These are phyloP conservation scores for Megalops atlanticus DNA, from an alignment of 2,113 vertebrate genomes.

Conservation along the genomic window DNA sequence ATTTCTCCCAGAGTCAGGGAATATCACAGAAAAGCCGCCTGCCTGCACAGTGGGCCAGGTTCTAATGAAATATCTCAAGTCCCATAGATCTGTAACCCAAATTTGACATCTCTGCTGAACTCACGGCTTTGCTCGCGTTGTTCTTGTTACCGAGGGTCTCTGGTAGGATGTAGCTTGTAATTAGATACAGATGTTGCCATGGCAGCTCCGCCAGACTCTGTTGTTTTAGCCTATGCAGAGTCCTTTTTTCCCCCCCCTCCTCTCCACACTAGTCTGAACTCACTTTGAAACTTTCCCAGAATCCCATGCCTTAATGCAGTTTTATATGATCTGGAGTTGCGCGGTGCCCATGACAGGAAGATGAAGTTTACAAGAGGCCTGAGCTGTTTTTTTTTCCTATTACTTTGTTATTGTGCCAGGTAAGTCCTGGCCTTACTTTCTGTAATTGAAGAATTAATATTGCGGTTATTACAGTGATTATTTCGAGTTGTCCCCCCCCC, in stretches of 20 bases:
- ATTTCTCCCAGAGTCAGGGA: conserved; percentile 12
- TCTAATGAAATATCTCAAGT: conserved; percentile 73
- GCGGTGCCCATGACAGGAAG: conserved; percentile 40
- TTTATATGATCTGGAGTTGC: conserved; percentile 65
- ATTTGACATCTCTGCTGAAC: conserved; percentile 81
- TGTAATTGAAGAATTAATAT: conserved; percentile 44
- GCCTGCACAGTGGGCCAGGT: conserved; percentile 36
- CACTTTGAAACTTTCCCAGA: conserved; percentile 85
- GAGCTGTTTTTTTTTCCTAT: conserved; percentile 15
- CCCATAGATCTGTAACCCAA: conserved; percentile 69
- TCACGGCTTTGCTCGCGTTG: conserved; percentile 69
- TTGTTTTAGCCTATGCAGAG: conserved; percentile 86
- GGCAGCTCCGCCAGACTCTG: conserved; percentile 77
- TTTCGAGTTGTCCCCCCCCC: conserved; percentile 27
- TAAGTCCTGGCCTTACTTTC: conserved; percentile 28
- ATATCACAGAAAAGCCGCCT: conserved; percentile 27
- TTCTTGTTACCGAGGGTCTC: conserved; percentile 77
- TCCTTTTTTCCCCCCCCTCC: conserved; percentile 59
- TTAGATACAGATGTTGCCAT: conserved; percentile 83
- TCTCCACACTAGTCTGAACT: conserved; percentile 82
- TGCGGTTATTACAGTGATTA: conserved; percentile 38
- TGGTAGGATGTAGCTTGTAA: conserved; percentile 84
- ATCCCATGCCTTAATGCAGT: conserved; percentile 81
- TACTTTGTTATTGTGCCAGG: conserved; percentile 25
- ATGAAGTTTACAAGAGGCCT: conserved; percentile 42